These are phyloP conservation scores for Thunnus thynnus DNA, from an alignment of 2,113 vertebrate species.

Conservation along the genomic window DNA sequence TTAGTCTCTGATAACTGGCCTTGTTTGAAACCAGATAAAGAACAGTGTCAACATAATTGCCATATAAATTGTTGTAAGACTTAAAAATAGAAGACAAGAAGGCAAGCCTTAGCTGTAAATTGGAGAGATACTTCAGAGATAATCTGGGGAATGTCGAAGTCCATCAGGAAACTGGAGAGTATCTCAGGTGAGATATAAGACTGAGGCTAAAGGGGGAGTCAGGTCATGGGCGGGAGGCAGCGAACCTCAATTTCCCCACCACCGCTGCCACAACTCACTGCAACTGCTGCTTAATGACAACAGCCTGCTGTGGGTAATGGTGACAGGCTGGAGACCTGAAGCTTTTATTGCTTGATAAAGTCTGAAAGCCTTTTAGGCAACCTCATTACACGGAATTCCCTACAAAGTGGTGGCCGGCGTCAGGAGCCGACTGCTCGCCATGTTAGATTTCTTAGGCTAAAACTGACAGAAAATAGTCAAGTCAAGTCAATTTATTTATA, in stretches of 20 bases:
- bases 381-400: conserved; percentile 81
- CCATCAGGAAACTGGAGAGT: conserved; percentile 35
- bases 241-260: conserved; percentile 16
- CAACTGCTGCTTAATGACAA: conserved; percentile 67
- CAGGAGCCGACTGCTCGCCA: conserved; percentile 41
- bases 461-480: conserved; percentile 73
- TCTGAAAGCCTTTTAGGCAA: conserved; percentile 86
- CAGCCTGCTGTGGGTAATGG: conserved; percentile 63
- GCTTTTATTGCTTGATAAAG: conserved; percentile 88
- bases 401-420: conserved; percentile 69
- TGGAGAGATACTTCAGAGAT: conserved; percentile 26
- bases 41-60: conserved; percentile 37
- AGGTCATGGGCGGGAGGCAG: conserved; percentile 60
- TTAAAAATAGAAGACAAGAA: conserved; percentile 3
- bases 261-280: conserved; percentile 35
- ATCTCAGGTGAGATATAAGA: conserved; percentile 38
- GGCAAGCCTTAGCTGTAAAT: conserved; percentile 43
- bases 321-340: conserved; percentile 65
- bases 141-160: conserved; percentile 61
- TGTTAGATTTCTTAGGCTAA: conserved; percentile 79
- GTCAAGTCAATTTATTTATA: no score
- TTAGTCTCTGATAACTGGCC: conserved; percentile 37
- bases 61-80: conserved; percentile 38
- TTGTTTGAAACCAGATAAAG: conserved; percentile 48
- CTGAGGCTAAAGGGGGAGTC: conserved; percentile 26